Conservation (phyloP, 2,113 vertebrate genomes). For the Catharus fuscescens region DNA sequence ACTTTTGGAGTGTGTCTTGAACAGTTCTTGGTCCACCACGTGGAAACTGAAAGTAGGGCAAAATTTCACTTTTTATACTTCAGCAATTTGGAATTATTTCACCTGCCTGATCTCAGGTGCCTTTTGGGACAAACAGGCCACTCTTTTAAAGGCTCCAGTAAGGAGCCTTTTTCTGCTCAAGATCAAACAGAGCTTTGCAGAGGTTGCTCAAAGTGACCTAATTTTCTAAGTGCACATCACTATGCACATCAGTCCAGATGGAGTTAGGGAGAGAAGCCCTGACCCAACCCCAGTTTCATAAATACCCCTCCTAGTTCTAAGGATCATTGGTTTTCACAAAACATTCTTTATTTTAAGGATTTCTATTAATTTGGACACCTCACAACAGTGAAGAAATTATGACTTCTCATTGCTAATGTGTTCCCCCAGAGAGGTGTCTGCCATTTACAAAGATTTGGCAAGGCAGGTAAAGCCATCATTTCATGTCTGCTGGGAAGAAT, state of each 20-base stretch:
- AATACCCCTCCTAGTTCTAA: background rate
- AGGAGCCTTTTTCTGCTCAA: background rate
- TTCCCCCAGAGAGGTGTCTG: background rate
- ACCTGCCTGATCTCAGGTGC: background rate
- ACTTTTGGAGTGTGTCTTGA: background rate
- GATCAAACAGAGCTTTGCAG: background rate
- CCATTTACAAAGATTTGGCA: background rate
- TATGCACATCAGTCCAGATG: background rate
- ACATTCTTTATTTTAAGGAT: background rate
- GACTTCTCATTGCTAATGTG: background rate
- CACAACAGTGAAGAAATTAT: background rate
- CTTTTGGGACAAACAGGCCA: background rate
- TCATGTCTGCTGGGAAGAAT: background rate
- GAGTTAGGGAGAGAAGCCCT: background rate
- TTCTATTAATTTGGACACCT: background rate
- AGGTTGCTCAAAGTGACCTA: background rate
- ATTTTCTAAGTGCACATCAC: background rate
- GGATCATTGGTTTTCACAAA: background rate
- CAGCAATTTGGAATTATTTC: background rate
- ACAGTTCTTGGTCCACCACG: background rate
- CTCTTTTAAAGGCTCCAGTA: background rate
- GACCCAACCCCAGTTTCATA: background rate
- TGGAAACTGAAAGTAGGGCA: background rate
- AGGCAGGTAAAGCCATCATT: background rate
- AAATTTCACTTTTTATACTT: background rate